These are phyloP conservation scores for Brotula barbata DNA, from an alignment of 2,797 vertebrate genomes.

Conservation along the genomic window DNA sequence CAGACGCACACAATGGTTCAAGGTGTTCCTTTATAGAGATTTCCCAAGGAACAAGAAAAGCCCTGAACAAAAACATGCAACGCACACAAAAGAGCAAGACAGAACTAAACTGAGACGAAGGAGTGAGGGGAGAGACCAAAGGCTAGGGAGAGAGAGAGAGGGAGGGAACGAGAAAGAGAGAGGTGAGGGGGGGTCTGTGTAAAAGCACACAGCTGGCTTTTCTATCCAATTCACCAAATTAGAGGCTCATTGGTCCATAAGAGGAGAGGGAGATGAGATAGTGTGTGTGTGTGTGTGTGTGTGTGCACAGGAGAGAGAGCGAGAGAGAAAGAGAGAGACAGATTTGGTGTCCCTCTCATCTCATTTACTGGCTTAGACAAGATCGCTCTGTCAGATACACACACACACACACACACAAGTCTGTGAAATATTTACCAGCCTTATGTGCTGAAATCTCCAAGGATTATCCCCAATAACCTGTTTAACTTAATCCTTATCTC, in stretches of 20 bases:
- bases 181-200: conserved; percentile 49
- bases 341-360: conserved; percentile 55
- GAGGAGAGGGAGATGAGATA: conserved; percentile 7
- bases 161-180: conserved; percentile 2
- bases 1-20: background rate
- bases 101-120: no score
- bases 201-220: conserved; percentile 57
- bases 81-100: no score
- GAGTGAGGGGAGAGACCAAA: no score
- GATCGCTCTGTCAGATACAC: conserved; percentile 62
- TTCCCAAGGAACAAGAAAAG: no score
- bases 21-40: no score
- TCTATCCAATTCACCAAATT: conserved; percentile 62
- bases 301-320: conserved; percentile 3
- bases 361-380: conserved; percentile 69
- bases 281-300: conserved; percentile 21
- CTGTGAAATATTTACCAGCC: conserved; percentile 76
- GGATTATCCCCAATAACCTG: conserved; percentile 83
- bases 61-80: no score
- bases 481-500: conserved; percentile 83
- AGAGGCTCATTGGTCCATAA: conserved; percentile 24
- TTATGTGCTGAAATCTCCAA: conserved; percentile 74
- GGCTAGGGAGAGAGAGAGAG: background rate
- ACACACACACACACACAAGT: conserved; percentile 21
- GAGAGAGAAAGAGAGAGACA: background rate